Evolutionary conservation across 2,113 vertebrate genomes (phyloP).

Genomic region (Isurus oxyrinchus): DNA sequence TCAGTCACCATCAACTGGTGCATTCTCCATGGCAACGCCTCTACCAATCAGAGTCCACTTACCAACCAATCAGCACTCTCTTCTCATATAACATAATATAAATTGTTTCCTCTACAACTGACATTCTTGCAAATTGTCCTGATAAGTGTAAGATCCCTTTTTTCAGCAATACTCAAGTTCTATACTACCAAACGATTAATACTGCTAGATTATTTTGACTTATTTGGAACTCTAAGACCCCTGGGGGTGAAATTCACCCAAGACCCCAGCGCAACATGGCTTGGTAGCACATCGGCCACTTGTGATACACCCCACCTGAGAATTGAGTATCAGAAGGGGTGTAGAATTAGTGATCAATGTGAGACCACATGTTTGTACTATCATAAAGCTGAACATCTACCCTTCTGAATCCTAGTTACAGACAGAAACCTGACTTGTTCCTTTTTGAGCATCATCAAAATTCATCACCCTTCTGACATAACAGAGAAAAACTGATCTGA

Average conservation of each 20-base stretch:
- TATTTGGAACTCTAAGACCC: neutral
- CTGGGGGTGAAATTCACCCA: neutral
- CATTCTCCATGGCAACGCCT: too few species aligned
- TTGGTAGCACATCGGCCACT: neutral
- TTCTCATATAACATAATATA: too few species aligned
- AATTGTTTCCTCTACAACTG: too few species aligned
- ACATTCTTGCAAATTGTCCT: too few species aligned
- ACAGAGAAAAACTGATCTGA: neutral
- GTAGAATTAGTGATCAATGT: neutral
- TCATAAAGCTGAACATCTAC: neutral
- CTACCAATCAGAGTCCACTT: too few species aligned
- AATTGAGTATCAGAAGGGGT: neutral
- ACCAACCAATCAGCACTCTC: too few species aligned
- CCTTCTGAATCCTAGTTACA: neutral
- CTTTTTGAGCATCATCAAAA: neutral
- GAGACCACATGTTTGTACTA: neutral
- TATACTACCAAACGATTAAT: too few species aligned
- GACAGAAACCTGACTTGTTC: neutral
- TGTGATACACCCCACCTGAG: neutral
- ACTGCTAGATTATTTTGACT: neutral
- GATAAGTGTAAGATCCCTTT: too few species aligned
- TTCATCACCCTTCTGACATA: neutral
- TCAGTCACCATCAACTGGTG: too few species aligned
- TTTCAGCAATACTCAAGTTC: too few species aligned
- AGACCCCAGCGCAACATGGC: neutral